A percentile compares a stretch with the other conserved stretches of the same genome.
phyloP scores from a whole-genome alignment of 1,140 invertebrate species.

The Coelopa frigida region DNA sequence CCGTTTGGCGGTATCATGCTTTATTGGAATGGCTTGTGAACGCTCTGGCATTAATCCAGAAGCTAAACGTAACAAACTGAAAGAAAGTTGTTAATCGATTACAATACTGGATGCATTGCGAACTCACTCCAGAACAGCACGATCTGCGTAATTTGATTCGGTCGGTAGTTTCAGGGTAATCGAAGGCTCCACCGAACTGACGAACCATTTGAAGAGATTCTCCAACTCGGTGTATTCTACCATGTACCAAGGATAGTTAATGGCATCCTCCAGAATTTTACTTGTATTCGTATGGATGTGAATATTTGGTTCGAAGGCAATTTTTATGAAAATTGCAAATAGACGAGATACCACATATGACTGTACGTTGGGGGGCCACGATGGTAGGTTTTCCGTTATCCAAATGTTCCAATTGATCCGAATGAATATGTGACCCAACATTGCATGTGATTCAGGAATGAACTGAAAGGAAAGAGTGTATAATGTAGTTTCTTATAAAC shows the following conservation, averaged over 20 bases:
- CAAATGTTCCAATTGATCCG: constrained; percentile 43
- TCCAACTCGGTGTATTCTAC: constrained; percentile 61
- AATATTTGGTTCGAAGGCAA: constrained; percentile 64
- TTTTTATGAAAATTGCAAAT: constrained; percentile 59
- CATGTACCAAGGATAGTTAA: constrained; percentile 62
- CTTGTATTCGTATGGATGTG: constrained; percentile 47
- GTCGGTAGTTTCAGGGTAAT: constrained; percentile 53
- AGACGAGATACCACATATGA: constrained; percentile 21
- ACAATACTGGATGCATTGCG: too few species aligned
- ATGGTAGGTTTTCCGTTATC: constrained; percentile 32
- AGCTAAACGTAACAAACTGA: constrained; percentile 27
- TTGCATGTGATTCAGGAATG: constrained; percentile 62
- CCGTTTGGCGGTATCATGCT: constrained; percentile 28
- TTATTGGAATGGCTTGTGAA: constrained; percentile 7
- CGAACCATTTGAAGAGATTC: constrained; percentile 67
- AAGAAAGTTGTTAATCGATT: constrained; percentile 8
- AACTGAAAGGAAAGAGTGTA: constrained; percentile 45
- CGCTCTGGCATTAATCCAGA: constrained; percentile 32
- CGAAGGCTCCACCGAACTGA: constrained; percentile 66
- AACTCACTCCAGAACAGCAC: constrained; percentile 45
- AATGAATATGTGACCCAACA: constrained; percentile 63
- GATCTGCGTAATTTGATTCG: constrained; percentile 44
- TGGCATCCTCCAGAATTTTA: constrained; percentile 54
- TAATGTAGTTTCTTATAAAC: too few species aligned
- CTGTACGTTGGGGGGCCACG: constrained; percentile 43